Conservation (phyloP, 2,888 invertebrate species). For the Amiota minor region DNA sequence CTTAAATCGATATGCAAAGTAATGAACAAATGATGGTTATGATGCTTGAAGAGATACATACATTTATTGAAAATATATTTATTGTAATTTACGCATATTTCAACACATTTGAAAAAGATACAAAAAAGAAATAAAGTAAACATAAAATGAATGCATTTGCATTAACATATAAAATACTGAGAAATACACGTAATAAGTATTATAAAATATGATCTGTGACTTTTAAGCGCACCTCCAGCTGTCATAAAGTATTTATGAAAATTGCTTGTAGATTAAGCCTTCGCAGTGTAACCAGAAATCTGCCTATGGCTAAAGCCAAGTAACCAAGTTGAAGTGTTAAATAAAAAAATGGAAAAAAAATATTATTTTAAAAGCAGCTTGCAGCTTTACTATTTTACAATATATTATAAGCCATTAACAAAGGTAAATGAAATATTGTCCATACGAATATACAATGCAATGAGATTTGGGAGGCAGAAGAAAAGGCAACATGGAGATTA, state of each 20-base stretch:
- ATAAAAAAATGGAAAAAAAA: neutral
- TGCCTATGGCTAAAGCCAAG: neutral
- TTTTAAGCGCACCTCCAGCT: constrained; percentile 14
- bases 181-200: no score
- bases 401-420: no score
- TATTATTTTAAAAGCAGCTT: no score
- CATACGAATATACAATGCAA: no score
- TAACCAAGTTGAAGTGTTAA: neutral
- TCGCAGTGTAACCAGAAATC: neutral
- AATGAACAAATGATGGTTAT: no score
- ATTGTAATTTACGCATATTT: neutral
- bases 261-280: constrained; percentile 15
- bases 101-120: neutral
- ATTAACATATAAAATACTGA: neutral
- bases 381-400: no score
- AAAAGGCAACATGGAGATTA: neutral
- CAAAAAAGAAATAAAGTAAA: neutral
- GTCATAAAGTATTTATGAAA: constrained; percentile 17
- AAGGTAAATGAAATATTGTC: no score
- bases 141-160: neutral
- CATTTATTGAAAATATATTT: neutral
- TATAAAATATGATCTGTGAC: no score
- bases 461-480: neutral
- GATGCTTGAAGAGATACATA: neutral
- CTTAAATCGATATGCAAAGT: no score